phyloP scores from a whole-genome alignment of 2,113 vertebrate genomes.

The Sylvicapra grimmia region DNA sequence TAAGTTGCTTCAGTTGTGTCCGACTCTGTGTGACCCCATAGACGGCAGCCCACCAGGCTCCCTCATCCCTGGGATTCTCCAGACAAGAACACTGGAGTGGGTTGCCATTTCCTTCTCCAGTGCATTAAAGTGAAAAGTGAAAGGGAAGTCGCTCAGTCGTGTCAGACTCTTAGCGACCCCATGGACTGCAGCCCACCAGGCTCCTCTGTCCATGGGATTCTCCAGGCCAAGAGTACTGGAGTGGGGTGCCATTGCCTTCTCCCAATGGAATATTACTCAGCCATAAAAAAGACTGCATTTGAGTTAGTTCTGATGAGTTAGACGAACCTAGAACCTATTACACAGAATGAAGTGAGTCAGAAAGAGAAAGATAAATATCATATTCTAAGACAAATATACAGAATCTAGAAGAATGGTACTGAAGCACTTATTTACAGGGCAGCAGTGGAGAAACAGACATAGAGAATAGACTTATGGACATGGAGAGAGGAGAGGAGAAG shows the following conservation, averaged over 20 bases:
- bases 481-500: background rate
- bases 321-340: background rate
- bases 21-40: too few relatives aligned
- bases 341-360: background rate
- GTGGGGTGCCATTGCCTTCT: too few relatives aligned
- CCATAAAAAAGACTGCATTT: background rate
- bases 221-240: too few relatives aligned
- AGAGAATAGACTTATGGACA: background rate
- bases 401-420: background rate
- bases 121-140: too few relatives aligned
- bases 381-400: background rate
- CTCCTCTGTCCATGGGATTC: too few relatives aligned
- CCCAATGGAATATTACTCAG: background rate
- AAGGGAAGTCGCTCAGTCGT: rapidly evolving
- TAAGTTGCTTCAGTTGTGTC: too few relatives aligned
- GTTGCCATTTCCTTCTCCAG: too few relatives aligned
- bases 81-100: too few relatives aligned
- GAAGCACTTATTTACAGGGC: background rate
- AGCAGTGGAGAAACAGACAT: background rate
- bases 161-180: too few relatives aligned
- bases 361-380: background rate
- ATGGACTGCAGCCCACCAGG: too few relatives aligned
- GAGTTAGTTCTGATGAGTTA: background rate
- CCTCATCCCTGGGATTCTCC: too few relatives aligned
- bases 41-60: too few relatives aligned